phyloP scores from a whole-genome alignment of 2,113 vertebrate genomes.

The Apteryx mantelli region DNA sequence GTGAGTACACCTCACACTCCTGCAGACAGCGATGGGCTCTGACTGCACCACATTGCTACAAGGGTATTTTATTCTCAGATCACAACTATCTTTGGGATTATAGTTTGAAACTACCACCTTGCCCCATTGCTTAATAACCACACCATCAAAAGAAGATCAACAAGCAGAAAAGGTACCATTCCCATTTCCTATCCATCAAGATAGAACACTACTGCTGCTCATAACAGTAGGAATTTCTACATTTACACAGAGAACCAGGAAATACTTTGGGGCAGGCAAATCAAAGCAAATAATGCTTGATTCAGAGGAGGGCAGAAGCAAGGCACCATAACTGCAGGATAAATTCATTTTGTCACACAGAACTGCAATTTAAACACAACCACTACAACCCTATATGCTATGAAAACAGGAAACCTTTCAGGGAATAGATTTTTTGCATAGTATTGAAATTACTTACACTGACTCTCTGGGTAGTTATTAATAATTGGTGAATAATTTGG shows the following conservation, averaged over 20 bases:
- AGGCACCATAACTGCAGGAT: not conserved
- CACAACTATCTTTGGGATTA: not conserved
- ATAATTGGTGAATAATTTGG: not conserved
- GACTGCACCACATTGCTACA: not conserved
- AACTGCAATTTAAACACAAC: not conserved
- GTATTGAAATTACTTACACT: not conserved
- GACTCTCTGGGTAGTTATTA: not conserved
- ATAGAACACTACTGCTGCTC: not conserved
- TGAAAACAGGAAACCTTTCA: not conserved
- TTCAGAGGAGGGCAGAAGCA: not conserved
- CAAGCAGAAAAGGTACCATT: not conserved
- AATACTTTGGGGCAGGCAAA: not conserved
- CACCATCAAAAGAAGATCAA: not conserved
- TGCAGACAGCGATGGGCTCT: not conserved
- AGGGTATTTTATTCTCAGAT: not conserved
- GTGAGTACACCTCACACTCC: fast-evolving
- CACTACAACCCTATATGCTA: not conserved
- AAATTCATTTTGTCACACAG: not conserved
- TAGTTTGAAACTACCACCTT: not conserved
- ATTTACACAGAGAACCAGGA: not conserved
- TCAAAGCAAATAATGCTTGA: not conserved
- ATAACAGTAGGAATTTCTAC: not conserved
- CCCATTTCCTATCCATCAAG: not conserved
- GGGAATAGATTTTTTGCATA: not conserved
- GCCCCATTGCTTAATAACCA: not conserved